phyloP scores from a whole-genome alignment of 53 echinoderm and acorn worm species.

The Apostichopus leukothele region DNA sequence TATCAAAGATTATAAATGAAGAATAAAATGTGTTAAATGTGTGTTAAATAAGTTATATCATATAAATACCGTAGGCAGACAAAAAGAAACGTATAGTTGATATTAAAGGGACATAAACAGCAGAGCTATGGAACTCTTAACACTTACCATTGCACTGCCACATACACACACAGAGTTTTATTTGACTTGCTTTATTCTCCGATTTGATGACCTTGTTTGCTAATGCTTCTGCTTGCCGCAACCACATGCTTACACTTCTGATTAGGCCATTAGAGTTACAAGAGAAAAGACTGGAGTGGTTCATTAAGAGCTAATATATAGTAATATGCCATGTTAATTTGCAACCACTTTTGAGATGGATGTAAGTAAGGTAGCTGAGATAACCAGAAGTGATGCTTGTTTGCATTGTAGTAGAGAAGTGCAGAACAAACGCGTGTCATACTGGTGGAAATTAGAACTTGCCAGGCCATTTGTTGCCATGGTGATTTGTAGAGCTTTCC shows the following conservation, averaged over 20 bases:
- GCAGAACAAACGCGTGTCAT: not conserved
- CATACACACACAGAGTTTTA: too few species aligned
- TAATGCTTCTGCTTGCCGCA: not conserved
- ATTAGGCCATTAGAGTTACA: not conserved
- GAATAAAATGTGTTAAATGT: too few species aligned
- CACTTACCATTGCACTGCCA: too few species aligned
- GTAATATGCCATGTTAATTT: not conserved
- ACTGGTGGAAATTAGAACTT: not conserved
- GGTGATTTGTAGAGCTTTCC: not conserved
- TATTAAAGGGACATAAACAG: too few species aligned
- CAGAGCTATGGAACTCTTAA: too few species aligned
- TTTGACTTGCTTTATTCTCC: too few species aligned
- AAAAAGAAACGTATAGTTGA: too few species aligned
- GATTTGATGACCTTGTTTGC: not conserved
- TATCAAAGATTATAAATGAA: too few species aligned
- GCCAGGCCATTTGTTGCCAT: not conserved
- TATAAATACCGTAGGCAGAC: too few species aligned
- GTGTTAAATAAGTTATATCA: too few species aligned
- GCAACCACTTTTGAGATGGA: not conserved
- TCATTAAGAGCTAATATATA: not conserved
- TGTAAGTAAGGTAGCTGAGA: not conserved
- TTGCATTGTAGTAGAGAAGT: not conserved
- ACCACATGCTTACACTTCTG: not conserved
- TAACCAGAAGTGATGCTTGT: not conserved
- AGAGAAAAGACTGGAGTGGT: not conserved